Percentiles rank a stretch among this genome's conserved stretches.
Conservation (phyloP, 2,113 vertebrate genomes). For the Nicator chloris region DNA sequence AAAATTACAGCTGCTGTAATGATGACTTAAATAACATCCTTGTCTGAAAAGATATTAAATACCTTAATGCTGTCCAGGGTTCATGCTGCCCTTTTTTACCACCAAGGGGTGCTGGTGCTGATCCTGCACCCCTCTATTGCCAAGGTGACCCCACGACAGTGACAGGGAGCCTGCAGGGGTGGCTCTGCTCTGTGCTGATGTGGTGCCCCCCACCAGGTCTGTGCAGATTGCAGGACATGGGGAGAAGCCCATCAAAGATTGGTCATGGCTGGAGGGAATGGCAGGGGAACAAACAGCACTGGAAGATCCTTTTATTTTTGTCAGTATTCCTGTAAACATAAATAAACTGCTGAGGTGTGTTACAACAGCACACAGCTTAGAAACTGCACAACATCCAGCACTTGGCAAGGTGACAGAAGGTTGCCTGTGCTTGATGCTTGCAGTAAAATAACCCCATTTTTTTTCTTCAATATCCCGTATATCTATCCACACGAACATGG, state of each 20-base stretch:
- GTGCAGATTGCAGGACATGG: fast-evolving
- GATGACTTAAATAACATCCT: neutral
- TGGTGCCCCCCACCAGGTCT: neutral
- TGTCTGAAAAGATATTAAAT: neutral
- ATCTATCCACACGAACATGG: too few species aligned
- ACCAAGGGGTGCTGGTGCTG: neutral
- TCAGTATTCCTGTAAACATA: neutral
- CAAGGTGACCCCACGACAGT: neutral
- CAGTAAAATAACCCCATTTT: neutral
- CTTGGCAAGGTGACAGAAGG: neutral
- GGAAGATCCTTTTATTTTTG: neutral
- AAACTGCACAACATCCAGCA: neutral
- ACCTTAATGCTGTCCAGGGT: neutral
- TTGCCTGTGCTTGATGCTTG: neutral
- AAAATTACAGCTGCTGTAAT: neutral
- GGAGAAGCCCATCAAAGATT: neutral
- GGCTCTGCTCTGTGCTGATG: neutral
- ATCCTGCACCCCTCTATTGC: neutral
- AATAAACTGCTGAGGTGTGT: neutral
- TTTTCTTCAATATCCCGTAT: neutral
- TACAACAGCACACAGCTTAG: neutral
- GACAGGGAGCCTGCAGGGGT: fast-evolving
- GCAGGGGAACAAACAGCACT: neutral
- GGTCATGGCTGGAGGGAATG: neutral
- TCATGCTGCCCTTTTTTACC: neutral